Evolutionary conservation across 2,113 vertebrate species (phyloP).

Genomic region (Bettongia penicillata): DNA sequence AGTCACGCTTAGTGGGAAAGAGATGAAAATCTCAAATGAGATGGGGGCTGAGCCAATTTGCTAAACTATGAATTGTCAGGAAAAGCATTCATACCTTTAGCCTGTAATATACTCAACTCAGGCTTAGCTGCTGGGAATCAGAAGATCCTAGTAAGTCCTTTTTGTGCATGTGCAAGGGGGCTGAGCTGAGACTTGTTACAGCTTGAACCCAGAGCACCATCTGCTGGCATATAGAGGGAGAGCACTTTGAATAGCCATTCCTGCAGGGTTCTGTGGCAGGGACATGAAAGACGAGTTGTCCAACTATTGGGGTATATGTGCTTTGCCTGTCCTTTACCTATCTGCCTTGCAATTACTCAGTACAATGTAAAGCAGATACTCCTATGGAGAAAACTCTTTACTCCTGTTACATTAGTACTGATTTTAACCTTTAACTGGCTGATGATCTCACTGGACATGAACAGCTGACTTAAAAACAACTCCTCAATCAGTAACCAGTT

Average conservation of each 20-base stretch:
- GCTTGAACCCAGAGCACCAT: background rate
- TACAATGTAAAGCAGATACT: background rate
- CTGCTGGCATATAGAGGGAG: background rate
- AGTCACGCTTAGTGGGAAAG: background rate
- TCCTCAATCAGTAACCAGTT: background rate
- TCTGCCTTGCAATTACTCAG: background rate
- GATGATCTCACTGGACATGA: background rate
- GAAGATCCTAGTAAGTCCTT: background rate
- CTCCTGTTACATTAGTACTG: background rate
- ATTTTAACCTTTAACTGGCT: background rate
- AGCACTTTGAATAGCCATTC: background rate
- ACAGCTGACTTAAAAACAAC: background rate
- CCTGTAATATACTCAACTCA: background rate
- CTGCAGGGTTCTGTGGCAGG: background rate
- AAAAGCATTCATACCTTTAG: conserved; percentile 77
- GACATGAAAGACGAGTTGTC: background rate
- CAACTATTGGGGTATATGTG: background rate
- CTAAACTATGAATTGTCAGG: background rate
- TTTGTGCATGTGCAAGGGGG: background rate
- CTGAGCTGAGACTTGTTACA: background rate
- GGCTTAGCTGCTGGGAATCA: background rate
- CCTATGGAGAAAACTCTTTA: background rate
- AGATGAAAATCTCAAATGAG: background rate
- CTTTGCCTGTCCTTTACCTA: background rate
- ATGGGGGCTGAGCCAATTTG: background rate